Conservation (phyloP, 2,113 vertebrate genomes). For the Anguilla japonica region DNA sequence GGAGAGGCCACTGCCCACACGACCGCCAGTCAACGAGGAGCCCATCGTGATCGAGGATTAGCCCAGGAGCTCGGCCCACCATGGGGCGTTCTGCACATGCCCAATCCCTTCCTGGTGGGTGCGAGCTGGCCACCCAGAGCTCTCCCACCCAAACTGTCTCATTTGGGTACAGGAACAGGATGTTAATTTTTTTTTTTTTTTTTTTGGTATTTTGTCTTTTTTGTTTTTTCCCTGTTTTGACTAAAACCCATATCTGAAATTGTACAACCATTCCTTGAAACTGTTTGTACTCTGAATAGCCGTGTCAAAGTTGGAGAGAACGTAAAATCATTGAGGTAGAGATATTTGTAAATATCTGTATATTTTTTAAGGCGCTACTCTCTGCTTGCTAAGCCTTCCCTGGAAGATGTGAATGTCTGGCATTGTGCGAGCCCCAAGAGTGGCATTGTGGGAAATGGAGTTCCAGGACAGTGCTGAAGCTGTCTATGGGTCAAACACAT, state of each 20-base stretch:
- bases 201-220: conserved; percentile 7
- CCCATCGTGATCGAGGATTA: conserved; percentile 43
- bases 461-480: neutral
- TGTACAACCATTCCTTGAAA: neutral
- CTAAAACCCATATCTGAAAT: neutral
- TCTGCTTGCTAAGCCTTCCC: neutral
- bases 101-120: neutral
- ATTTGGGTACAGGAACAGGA: neutral
- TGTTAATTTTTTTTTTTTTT: neutral
- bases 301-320: neutral
- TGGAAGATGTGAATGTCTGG: neutral
- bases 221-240: conserved; percentile 9
- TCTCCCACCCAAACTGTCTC: neutral
- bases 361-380: neutral
- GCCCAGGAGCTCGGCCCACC: neutral
- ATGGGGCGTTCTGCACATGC: neutral
- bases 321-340: conserved; percentile 5
- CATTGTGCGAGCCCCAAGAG: neutral
- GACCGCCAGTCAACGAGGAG: conserved; percentile 37
- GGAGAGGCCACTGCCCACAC: conserved; percentile 7
- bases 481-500: neutral
- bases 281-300: no score
- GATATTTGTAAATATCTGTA: conserved; percentile 9
- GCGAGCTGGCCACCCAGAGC: neutral
- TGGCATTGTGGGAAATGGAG: neutral